Evolutionary conservation across 2,113 vertebrate genomes (phyloP), one percentile per base, ranked within the genome.

Genomic region (Lasiurus borealis): DNA sequence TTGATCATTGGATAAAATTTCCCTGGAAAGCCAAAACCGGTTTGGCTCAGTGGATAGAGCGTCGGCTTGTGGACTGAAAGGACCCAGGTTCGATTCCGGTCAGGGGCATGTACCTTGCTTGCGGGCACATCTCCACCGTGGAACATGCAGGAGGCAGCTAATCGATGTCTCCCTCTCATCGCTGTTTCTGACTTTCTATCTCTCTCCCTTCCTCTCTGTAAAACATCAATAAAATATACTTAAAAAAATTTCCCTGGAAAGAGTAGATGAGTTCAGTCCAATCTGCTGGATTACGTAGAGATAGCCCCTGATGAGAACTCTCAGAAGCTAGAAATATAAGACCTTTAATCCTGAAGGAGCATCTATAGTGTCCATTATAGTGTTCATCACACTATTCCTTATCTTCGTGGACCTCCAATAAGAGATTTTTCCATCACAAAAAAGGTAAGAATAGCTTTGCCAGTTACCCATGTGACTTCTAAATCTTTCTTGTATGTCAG

Each of bases 391-490:
- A 81, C 27, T 12, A 73, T 81, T 71, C 1, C 5, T 82, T n/a
- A 90, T 36, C 15, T 78, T 46, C 80, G 77, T 31, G 5, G 36
- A 64, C 72, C n/a, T 83, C 27, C 23, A 44, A 3, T n/a, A 72
- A 50, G 8, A 75, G 36, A 31, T 40, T 92, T 68, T 76, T 88
- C 44, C 8, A 44, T 85, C 25, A 27, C 46, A 40, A n/a, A 36
- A 73, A 85, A 81, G 71, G 66, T 90, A 91, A 86, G 27, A 23
- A 12, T 88, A 31, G 87, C 25, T 93, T 91, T 8, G 72, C 6
- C 9, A 77, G 34, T 44, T 48, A 34, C 23, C 25, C 40, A 72
- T 95, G 85, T 95, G 44, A 93, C 84, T 88, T 95, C n/a, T 40
- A 76, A 66, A 31, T 92, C 57, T 95, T 77, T 89, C 44, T 36